Base-by-base conservation (phyloP, 1,140 invertebrate genomes). In the Doryteuthis pealeii region DNA sequence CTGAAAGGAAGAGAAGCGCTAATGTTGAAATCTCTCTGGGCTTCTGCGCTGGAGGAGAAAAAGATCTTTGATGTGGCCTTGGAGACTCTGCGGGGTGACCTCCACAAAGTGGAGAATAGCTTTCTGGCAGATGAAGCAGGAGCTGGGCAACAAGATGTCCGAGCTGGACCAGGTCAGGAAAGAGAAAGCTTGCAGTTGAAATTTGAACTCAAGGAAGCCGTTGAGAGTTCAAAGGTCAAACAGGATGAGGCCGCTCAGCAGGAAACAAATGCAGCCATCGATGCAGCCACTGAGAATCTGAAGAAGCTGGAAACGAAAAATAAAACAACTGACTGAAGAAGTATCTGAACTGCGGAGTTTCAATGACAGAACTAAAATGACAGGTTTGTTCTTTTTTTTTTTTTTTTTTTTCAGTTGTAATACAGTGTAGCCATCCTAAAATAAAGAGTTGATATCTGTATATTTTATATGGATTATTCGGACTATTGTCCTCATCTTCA, bases 61-160 rank as follows among this genome's bases (percentile, higher is more conserved):
- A 75, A 79, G 30, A 81, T 83, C 69, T 82, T 90, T 54, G 86
- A 89, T 79, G 81, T 81, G 33, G 85, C 85, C 12, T 73, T 89
- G 22, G 82, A 84, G 67, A 78, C 80, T 8, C 78, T 90, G 31
- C 86, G 86, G 74, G 80, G 78, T 45, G 85, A 89, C 80, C 84
- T 89, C 80, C 79, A 82, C n/a, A 87, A 86, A 74, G 83, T 89
- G 26, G 86, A 89, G 66, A 81, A 77, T 72, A 88, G 84, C 79
- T 89, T n/a, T 89, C 75, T 83, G 85, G 45, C 81, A 83, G 22
- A 89, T 90, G 88, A 89, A 87, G 79, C 83, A 84, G 66, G 87
- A 89, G 73, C 77, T 90, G 58, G 79, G 77, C n/a, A 75, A 72
- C 26, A 82, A 81, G 31, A 69, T 77, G n/a, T 22, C 54, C 14